phyloP scores from a whole-genome alignment of 2,113 vertebrate species.

The Hoplias malabaricus region DNA sequence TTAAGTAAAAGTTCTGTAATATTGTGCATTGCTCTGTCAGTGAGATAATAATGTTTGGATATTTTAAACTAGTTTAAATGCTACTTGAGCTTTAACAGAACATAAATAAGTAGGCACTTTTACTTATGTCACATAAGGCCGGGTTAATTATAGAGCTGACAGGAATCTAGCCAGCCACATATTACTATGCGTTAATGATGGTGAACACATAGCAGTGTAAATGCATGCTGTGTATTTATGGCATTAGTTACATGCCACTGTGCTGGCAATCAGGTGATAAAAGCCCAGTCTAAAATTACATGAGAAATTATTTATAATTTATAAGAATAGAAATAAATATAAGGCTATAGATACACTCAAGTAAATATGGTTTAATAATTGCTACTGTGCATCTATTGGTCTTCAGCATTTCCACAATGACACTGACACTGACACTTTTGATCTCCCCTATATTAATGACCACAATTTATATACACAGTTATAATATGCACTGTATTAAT shows the following conservation, averaged over 20 bases:
- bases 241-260: not conserved
- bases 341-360: too few species aligned
- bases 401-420: too few species aligned
- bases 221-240: not conserved
- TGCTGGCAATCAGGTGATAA: not conserved
- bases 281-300: not conserved
- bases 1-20: too few species aligned
- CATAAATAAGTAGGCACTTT: not conserved
- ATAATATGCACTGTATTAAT: too few species aligned
- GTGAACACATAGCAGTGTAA: not conserved
- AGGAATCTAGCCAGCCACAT: not conserved
- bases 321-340: too few species aligned
- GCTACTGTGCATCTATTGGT: too few species aligned
- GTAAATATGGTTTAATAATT: too few species aligned
- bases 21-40: too few species aligned
- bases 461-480: too few species aligned
- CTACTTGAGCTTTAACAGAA: not conserved
- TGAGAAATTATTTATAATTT: not conserved
- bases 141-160: not conserved
- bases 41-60: too few species aligned
- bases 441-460: not conserved
- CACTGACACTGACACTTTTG: too few species aligned
- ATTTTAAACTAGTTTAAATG: not conserved
- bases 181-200: not conserved
- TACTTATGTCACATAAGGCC: not conserved